Conservation (phyloP, 1,140 invertebrate genomes). For the Drosophila murphyi region DNA sequence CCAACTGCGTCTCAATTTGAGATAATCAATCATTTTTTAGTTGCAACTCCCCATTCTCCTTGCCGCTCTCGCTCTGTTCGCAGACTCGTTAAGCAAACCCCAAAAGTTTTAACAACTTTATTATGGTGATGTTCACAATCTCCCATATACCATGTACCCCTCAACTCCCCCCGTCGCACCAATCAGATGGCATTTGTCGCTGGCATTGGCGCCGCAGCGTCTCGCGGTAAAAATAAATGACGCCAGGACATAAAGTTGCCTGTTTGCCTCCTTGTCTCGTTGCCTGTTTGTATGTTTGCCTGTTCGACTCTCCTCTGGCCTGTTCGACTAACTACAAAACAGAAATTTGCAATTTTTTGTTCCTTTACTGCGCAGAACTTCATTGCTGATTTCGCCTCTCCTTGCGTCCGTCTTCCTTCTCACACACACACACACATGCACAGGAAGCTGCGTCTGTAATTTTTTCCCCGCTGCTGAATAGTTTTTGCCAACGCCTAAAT, state of each 20-base stretch:
- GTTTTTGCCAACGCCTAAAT: constrained; percentile 71
- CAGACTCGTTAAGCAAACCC: constrained; percentile 62
- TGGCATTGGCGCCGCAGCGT: constrained; percentile 64
- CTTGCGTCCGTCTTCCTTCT: constrained; percentile 42
- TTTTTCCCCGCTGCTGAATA: constrained; percentile 50
- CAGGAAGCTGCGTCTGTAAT: constrained; percentile 73
- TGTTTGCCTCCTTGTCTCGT: constrained; percentile 19
- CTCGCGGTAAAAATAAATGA: constrained; percentile 75
- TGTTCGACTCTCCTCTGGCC: constrained; percentile 1
- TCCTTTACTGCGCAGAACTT: constrained; percentile 45
- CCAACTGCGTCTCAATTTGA: constrained; percentile 52
- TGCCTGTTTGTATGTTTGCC: background rate
- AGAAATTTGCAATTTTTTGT: constrained; percentile 80
- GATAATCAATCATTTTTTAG: constrained; percentile 74
- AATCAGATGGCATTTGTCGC: constrained; percentile 43
- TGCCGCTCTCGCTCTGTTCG: background rate
- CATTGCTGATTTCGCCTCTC: constrained; percentile 29
- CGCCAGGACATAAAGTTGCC: constrained; percentile 44
- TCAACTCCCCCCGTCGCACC: constrained; percentile 11
- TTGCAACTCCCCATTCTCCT: constrained; percentile 2
- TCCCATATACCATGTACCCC: background rate
- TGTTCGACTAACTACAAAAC: constrained; percentile 59
- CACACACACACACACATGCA: constrained; percentile 1
- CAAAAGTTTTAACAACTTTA: constrained; percentile 70
- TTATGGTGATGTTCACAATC: constrained; percentile 46